Conservation (phyloP, 2,888 invertebrate genomes). For the Cataglyphis livida region DNA sequence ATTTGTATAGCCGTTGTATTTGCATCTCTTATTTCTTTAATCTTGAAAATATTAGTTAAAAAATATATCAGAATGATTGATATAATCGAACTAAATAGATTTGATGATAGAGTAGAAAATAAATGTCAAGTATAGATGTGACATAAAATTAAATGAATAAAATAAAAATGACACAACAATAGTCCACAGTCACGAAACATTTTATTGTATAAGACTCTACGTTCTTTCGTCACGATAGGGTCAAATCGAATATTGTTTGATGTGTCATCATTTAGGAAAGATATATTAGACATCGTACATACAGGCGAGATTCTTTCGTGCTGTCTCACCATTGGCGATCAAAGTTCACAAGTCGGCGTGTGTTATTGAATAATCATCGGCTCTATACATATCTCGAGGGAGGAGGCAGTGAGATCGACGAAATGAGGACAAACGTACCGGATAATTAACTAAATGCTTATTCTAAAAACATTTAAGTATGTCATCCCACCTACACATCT, state of each 20-base stretch:
- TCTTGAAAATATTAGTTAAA: background rate
- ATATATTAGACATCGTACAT: constrained; percentile 1
- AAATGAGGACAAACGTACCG: constrained; percentile 49
- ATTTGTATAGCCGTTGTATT: background rate
- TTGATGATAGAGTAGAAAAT: constrained; percentile 2
- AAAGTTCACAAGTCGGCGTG: constrained; percentile 42
- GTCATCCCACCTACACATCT: constrained; percentile 70
- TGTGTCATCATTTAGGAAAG: constrained; percentile 34
- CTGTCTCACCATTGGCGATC: constrained; percentile 44
- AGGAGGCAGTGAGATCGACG: background rate
- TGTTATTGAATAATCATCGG: constrained; percentile 52
- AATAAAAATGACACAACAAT: constrained; percentile 11
- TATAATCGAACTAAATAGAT: background rate
- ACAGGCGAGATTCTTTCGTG: constrained; percentile 24
- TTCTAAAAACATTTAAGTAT: constrained; percentile 63
- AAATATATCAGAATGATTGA: background rate
- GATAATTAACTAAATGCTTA: constrained; percentile 64
- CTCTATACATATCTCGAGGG: constrained; percentile 32
- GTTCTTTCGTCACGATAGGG: background rate
- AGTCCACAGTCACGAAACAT: background rate
- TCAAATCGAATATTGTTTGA: constrained; percentile 42
- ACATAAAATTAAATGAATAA: constrained; percentile 3
- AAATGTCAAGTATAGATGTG: background rate
- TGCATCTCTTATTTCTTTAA: background rate
- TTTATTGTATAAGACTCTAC: background rate